Evolutionary conservation across 2,797 vertebrate species (phyloP).

Genomic region (Champsocephalus gunnari): DNA sequence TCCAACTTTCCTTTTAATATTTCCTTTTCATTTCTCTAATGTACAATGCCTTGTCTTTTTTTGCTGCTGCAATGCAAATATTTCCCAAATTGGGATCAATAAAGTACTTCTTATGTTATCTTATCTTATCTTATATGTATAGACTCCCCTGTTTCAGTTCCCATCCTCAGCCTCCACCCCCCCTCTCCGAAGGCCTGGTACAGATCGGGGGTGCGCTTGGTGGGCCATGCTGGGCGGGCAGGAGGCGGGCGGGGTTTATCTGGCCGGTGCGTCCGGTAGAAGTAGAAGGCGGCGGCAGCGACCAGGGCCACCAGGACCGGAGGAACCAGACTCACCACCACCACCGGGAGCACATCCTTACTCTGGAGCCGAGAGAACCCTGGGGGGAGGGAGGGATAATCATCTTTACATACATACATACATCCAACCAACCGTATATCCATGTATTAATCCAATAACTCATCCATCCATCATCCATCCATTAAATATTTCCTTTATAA

Average conservation of each 20-base stretch:
- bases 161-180: slow-evolving; percentile 5
- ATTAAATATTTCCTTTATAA: not conserved
- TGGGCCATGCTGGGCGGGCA: slow-evolving; percentile 77
- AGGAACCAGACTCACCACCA: slow-evolving; percentile 90
- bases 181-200: slow-evolving; percentile 67
- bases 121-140: slow-evolving; percentile 21
- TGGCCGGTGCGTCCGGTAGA: slow-evolving; percentile 86
- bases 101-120: too few relatives aligned
- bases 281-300: slow-evolving; percentile 86
- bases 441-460: not conserved
- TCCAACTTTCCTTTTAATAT: too few relatives aligned
- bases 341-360: slow-evolving; percentile 91
- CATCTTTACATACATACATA: not conserved
- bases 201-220: slow-evolving; percentile 73
- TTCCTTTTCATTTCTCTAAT: too few relatives aligned
- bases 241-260: slow-evolving; percentile 81
- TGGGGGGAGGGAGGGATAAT: too few relatives aligned
- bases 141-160: slow-evolving; percentile 44
- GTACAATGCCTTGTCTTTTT: too few relatives aligned
- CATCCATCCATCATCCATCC: not conserved
- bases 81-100: too few relatives aligned
- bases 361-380: slow-evolving; percentile 69
- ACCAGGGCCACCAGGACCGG: slow-evolving; percentile 87
- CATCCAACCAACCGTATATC: not conserved
- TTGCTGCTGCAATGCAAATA: too few relatives aligned